Evolutionary conservation across 2,888 invertebrate species (phyloP).

Genomic region (Micoletzkya japonica): DNA sequence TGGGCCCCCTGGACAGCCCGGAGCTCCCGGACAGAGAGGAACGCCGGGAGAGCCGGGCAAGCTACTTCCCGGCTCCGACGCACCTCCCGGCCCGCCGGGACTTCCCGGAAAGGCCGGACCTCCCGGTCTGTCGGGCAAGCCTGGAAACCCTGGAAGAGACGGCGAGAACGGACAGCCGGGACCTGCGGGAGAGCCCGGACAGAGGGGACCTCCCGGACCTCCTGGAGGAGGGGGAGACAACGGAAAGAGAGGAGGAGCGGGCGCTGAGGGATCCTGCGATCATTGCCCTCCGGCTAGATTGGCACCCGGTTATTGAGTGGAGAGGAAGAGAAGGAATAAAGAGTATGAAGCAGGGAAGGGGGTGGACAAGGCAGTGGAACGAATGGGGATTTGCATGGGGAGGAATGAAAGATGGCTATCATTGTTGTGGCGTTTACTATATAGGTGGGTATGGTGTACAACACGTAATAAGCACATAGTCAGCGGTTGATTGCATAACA

Average conservation of each 20-base stretch:
- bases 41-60: slow-evolving; percentile 55
- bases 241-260: slow-evolving; percentile 46
- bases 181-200: slow-evolving; percentile 52
- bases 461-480: too few species aligned
- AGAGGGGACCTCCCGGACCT: slow-evolving; percentile 56
- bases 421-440: too few species aligned
- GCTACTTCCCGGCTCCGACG: slow-evolving; percentile 47
- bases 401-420: too few species aligned
- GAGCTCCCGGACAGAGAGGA: slow-evolving; percentile 49
- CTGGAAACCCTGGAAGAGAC: slow-evolving; percentile 49
- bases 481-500: too few species aligned
- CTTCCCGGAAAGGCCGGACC: slow-evolving; percentile 38
- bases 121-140: slow-evolving; percentile 34
- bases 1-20: slow-evolving; percentile 50
- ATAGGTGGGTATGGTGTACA: too few species aligned
- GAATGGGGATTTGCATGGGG: too few species aligned
- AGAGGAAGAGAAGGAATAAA: too few species aligned
- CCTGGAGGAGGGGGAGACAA: slow-evolving; percentile 54
- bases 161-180: slow-evolving; percentile 52
- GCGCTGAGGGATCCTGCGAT: slow-evolving; percentile 53
- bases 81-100: slow-evolving; percentile 56
- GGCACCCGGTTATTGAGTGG: slow-evolving; percentile 52
- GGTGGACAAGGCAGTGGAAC: too few species aligned
- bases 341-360: too few species aligned
- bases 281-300: slow-evolving; percentile 57